Percentiles rank a stretch among this genome's conserved stretches.
Evolutionary conservation across 2,888 invertebrate species (phyloP).

Genomic region (Eupeodes latifasciatus): DNA sequence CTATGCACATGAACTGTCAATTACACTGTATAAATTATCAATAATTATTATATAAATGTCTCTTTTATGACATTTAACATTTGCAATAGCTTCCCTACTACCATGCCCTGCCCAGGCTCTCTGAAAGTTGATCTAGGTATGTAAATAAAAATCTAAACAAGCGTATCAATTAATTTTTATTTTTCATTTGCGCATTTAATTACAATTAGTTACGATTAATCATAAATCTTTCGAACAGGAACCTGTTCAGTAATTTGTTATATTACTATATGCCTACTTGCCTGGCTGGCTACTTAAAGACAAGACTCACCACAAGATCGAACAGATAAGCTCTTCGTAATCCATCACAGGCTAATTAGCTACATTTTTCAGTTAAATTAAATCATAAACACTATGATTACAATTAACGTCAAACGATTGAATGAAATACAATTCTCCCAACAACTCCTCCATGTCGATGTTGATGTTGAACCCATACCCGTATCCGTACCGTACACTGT

Average conservation of each 20-base stretch:
- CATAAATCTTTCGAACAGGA: constrained; percentile 45
- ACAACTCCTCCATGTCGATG: background rate
- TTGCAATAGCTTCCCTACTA: constrained; percentile 7
- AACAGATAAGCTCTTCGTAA: constrained; percentile 44
- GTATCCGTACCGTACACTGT: background rate
- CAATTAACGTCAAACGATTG: constrained; percentile 59
- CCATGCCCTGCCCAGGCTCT: background rate
- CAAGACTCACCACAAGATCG: constrained; percentile 36
- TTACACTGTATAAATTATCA: constrained; percentile 28
- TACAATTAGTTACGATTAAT: constrained; percentile 55
- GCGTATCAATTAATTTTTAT: background rate
- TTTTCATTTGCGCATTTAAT: constrained; percentile 45
- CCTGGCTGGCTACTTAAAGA: constrained; percentile 32
- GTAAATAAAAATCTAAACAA: constrained; percentile 25
- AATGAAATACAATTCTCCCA: constrained; percentile 40
- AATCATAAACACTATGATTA: constrained; percentile 55
- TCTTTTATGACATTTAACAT: constrained; percentile 31
- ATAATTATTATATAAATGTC: constrained; percentile 39
- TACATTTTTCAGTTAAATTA: constrained; percentile 44
- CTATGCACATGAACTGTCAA: constrained; percentile 23
- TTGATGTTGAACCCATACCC: background rate
- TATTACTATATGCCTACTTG: background rate
- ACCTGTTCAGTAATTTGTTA: constrained; percentile 42
- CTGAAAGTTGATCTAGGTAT: background rate
- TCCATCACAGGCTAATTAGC: constrained; percentile 48